Conservation (phyloP, 1,140 invertebrate species). For the Leptinotarsa texana region DNA sequence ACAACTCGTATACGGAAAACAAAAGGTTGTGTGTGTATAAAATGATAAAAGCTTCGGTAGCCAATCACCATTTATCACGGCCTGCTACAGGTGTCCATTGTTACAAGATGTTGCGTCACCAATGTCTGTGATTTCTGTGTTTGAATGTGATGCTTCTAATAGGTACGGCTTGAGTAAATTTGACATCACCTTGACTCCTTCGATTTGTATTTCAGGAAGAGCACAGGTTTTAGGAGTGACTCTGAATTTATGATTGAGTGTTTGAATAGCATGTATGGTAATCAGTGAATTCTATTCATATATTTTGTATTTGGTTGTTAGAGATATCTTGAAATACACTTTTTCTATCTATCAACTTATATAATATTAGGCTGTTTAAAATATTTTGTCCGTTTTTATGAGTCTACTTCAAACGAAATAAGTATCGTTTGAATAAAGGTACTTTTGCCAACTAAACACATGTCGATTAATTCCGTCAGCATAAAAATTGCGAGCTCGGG, state of each 20-base stretch:
- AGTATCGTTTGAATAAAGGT: too few relatives aligned
- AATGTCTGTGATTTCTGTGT: conserved; percentile 1
- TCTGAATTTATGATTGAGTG: neutral
- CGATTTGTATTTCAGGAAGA: neutral
- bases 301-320: too few relatives aligned
- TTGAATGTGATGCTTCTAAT: conserved; percentile 6
- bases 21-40: conserved; percentile 23
- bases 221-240: neutral
- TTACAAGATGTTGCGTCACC: conserved; percentile 23
- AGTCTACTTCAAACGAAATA: too few relatives aligned
- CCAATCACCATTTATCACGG: conserved; percentile 39
- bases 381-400: too few relatives aligned
- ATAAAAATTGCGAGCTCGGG: too few relatives aligned
- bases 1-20: conserved; percentile 25
- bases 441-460: too few relatives aligned
- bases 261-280: too few relatives aligned
- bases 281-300: too few relatives aligned
- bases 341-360: too few relatives aligned
- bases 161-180: neutral
- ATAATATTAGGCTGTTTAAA: too few relatives aligned
- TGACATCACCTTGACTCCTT: neutral
- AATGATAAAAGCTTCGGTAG: conserved; percentile 35
- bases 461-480: too few relatives aligned
- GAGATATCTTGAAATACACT: too few relatives aligned
- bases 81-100: conserved; percentile 35